Evolutionary conservation across 2,113 vertebrate species (phyloP).

Genomic region (Mystacornis crossleyi): DNA sequence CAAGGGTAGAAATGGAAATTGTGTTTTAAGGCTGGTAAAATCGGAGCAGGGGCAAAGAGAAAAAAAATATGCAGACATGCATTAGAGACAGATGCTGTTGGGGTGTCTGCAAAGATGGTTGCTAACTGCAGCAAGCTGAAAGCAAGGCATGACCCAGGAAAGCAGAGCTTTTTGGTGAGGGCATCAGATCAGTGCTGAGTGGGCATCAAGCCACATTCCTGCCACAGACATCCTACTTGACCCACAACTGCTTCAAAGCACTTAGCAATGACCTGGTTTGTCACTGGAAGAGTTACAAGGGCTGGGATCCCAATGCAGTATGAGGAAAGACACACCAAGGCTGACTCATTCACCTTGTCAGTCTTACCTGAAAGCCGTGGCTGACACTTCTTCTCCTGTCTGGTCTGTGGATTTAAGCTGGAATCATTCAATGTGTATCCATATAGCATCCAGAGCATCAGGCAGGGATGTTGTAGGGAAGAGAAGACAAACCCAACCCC

Average conservation of each 20-base stretch:
- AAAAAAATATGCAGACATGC: neutral
- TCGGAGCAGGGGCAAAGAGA: neutral
- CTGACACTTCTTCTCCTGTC: neutral
- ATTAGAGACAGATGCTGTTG: neutral
- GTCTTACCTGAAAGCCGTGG: neutral
- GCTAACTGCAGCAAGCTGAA: constrained; percentile 3
- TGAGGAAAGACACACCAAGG: neutral
- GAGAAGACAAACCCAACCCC: neutral
- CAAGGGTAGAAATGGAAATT: neutral
- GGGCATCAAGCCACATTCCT: neutral
- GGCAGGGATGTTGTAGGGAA: neutral
- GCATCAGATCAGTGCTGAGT: neutral
- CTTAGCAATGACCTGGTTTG: neutral
- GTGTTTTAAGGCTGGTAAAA: constrained; percentile 13
- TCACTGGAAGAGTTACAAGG: neutral
- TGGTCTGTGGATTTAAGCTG: neutral
- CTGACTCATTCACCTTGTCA: neutral
- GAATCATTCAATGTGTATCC: neutral
- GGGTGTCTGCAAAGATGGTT: neutral
- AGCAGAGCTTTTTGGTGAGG: neutral
- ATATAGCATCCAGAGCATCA: neutral
- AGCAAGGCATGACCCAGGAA: neutral
- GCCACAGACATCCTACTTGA: neutral
- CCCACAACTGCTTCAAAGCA: neutral
- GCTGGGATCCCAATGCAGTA: rapidly evolving